Evolutionary conservation across 2,113 vertebrate genomes (phyloP).

Genomic region (Hippopotamus amphibius): DNA sequence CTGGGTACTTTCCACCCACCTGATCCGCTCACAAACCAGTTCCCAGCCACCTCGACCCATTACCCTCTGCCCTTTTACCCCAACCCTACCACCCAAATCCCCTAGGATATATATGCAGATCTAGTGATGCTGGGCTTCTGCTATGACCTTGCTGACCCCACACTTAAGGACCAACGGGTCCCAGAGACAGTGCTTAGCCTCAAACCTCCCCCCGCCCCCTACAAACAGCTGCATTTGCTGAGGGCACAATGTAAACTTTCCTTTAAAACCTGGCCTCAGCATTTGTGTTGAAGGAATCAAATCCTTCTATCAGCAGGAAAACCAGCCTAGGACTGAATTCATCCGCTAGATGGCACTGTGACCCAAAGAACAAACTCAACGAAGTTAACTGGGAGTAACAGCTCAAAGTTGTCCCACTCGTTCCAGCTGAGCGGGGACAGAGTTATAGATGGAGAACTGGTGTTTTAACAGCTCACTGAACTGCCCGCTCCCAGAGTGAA

Average conservation of each 20-base stretch:
- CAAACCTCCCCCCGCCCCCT: background rate
- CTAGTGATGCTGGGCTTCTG: no score
- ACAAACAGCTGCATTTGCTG: background rate
- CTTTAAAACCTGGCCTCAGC: background rate
- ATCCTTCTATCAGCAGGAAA: background rate
- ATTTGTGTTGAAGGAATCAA: background rate
- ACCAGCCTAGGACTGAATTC: background rate
- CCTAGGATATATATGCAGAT: background rate
- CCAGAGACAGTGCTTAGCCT: background rate
- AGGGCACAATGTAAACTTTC: background rate
- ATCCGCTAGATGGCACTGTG: slow-evolving; percentile 70
- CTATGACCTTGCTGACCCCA: background rate
- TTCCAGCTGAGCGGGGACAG: background rate
- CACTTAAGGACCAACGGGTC: background rate
- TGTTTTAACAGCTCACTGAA: background rate
- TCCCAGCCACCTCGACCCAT: background rate
- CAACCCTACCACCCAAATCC: background rate
- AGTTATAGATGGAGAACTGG: background rate
- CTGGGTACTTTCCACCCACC: background rate
- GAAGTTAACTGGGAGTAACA: background rate
- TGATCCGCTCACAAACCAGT: background rate
- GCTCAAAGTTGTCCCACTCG: background rate
- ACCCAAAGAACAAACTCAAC: background rate
- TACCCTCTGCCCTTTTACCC: background rate
- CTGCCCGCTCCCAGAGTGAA: background rate